Evolutionary conservation across 2,797 vertebrate species (phyloP).

Genomic region (Hemibagrus guttatus): DNA sequence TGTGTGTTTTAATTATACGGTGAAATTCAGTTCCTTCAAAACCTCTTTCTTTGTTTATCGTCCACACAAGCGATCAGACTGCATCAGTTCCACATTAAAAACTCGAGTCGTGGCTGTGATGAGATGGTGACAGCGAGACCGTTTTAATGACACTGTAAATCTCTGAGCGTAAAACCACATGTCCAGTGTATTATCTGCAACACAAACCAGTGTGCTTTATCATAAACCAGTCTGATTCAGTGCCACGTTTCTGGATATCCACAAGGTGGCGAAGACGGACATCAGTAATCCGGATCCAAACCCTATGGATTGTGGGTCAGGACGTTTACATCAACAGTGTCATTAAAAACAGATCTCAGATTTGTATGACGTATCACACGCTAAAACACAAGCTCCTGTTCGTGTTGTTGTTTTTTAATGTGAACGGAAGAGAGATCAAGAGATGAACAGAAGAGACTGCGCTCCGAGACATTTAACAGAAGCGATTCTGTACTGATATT

Average conservation of each 20-base stretch:
- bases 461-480: not conserved
- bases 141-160: not conserved
- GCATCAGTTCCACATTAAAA: no score
- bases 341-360: not conserved
- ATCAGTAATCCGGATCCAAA: not conserved
- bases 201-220: not conserved
- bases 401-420: not conserved
- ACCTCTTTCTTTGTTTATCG: not conserved
- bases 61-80: not conserved
- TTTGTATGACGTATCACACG: not conserved
- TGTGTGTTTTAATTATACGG: not conserved
- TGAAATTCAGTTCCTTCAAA: not conserved
- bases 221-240: not conserved
- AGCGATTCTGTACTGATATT: not conserved
- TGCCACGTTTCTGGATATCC: constrained; percentile 40
- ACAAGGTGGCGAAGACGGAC: constrained; percentile 62
- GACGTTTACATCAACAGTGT: not conserved
- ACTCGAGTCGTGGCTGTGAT: not conserved
- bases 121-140: not conserved
- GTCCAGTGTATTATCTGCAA: not conserved
- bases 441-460: not conserved
- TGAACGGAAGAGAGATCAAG: not conserved
- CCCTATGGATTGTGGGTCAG: constrained; percentile 16
- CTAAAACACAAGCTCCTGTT: not conserved
- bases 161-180: not conserved